Conservation (phyloP, 1,140 invertebrate genomes). For the Plodia interpunctella region DNA sequence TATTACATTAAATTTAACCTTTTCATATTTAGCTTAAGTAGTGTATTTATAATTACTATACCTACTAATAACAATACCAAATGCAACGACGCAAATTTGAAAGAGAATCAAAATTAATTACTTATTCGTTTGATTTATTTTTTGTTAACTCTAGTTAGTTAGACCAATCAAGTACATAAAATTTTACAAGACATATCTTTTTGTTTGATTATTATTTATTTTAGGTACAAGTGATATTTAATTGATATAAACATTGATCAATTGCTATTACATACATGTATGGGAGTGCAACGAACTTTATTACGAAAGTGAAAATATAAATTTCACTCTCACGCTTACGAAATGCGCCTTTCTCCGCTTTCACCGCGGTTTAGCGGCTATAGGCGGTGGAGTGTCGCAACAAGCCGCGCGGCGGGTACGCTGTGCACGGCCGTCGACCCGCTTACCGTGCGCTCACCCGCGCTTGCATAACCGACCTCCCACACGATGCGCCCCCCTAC, state of each 20-base stretch:
- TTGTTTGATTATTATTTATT: too few relatives aligned
- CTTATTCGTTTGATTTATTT: too few relatives aligned
- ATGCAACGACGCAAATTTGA: too few relatives aligned
- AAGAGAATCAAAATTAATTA: too few relatives aligned
- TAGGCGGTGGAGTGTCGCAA: conserved; percentile 51
- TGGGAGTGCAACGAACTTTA: conserved; percentile 50
- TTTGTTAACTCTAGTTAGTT: too few relatives aligned
- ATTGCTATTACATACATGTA: not conserved
- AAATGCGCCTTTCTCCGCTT: conserved; percentile 75
- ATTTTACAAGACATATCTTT: too few relatives aligned
- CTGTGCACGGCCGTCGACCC: conserved; percentile 63
- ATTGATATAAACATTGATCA: not conserved
- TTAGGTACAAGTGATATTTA: not conserved
- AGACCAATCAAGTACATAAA: too few relatives aligned
- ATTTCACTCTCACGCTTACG: conserved; percentile 75
- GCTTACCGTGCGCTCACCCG: conserved; percentile 74
- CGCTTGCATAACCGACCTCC: conserved; percentile 75
- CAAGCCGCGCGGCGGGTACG: conserved; percentile 39
- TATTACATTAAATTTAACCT: too few relatives aligned
- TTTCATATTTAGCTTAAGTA: too few relatives aligned
- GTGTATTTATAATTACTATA: too few relatives aligned
- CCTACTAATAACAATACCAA: too few relatives aligned
- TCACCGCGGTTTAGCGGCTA: conserved; percentile 47
- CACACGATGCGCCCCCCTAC: conserved; percentile 38
- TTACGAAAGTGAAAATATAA: conserved; percentile 73